phyloP scores from a whole-genome alignment of 2,797 vertebrate genomes.

The Gallinago nigripennis region DNA sequence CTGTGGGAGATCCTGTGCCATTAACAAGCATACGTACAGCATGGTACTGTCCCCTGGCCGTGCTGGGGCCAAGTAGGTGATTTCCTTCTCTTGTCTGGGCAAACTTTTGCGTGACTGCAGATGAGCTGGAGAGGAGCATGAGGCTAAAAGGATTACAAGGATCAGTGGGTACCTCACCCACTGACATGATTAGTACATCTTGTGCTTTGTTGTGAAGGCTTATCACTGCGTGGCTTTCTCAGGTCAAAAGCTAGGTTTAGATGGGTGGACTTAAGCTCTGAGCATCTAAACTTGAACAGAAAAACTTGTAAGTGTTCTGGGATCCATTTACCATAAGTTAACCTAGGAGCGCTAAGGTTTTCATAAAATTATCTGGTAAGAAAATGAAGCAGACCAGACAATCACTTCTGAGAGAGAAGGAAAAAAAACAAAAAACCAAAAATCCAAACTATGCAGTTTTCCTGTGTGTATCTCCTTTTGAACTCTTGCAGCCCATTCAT shows the following conservation, averaged over 20 bases:
- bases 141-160: neutral
- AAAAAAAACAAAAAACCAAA: neutral
- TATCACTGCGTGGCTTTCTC: neutral
- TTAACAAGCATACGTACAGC: neutral
- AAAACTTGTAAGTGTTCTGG: neutral
- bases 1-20: neutral
- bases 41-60: neutral
- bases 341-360: neutral
- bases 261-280: neutral
- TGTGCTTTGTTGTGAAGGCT: neutral
- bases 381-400: neutral
- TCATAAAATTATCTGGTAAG: neutral
- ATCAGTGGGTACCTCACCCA: neutral
- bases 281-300: neutral
- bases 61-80: neutral
- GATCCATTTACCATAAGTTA: neutral
- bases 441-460: neutral
- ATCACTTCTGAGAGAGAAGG: neutral
- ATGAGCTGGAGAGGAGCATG: neutral
- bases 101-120: neutral
- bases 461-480: neutral
- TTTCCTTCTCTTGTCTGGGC: neutral
- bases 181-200: neutral
- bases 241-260: neutral
- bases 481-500: slow-evolving; percentile 1